A percentile compares a stretch with the other conserved stretches of the same genome.
These are phyloP conservation scores for Budorcas taxicolor DNA, from an alignment of 2,113 vertebrate species.

Conservation along the genomic window DNA sequence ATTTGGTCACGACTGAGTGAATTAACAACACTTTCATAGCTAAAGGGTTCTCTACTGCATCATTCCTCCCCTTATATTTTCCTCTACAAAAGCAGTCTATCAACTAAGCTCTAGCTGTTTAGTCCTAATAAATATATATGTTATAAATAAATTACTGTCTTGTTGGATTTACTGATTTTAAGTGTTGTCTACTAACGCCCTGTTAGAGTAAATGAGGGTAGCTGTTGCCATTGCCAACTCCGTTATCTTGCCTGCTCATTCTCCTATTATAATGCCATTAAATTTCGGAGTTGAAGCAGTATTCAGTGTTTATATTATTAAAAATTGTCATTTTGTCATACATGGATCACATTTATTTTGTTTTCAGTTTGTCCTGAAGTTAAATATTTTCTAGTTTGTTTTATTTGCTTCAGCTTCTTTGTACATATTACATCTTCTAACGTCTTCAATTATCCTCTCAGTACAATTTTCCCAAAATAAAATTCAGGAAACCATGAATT, in stretches of 20 bases:
- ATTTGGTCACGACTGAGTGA: background rate
- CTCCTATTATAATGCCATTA: background rate
- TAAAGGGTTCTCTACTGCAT: background rate
- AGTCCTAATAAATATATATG: background rate
- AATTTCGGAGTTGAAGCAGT: background rate
- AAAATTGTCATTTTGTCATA: background rate
- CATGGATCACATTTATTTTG: background rate
- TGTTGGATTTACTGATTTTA: background rate
- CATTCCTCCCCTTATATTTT: fast-evolving
- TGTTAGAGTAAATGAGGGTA: no score
- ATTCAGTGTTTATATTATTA: background rate
- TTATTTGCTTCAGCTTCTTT: background rate
- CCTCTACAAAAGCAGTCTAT: background rate
- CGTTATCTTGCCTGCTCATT: background rate
- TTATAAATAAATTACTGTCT: no score
- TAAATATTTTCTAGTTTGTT: background rate
- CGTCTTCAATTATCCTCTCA: background rate
- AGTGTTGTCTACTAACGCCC: background rate
- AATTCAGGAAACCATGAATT: background rate
- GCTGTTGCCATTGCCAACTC: background rate
- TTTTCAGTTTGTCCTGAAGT: background rate
- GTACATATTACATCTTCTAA: background rate
- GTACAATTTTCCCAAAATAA: background rate
- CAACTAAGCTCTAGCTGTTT: fast-evolving
- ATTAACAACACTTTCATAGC: background rate